A percentile compares a stretch with the other conserved stretches of the same genome.
Evolutionary conservation across 1,140 invertebrate genomes (phyloP).

Genomic region (Rhyacophila brunnea): DNA sequence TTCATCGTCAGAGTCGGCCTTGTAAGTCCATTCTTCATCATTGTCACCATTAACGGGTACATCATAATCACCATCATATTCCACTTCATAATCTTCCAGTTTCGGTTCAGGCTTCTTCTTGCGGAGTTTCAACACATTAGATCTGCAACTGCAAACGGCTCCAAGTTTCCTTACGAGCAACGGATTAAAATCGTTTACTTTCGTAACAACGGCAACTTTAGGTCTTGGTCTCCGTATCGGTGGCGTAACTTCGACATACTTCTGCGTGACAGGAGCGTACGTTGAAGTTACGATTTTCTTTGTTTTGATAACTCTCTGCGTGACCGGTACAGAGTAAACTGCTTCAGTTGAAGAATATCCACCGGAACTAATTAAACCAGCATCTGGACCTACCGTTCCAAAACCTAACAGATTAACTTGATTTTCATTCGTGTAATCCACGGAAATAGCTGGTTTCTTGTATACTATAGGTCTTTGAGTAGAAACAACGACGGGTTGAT

Average conservation of each 20-base stretch:
- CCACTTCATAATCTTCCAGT: constrained; percentile 40
- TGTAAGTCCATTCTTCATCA: constrained; percentile 38
- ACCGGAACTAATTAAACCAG: constrained; percentile 39
- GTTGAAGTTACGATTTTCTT: constrained; percentile 40
- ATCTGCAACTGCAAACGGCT: constrained; percentile 71
- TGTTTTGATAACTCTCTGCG: constrained; percentile 36
- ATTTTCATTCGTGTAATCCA: constrained; percentile 43
- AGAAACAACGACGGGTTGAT: constrained; percentile 11
- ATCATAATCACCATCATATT: constrained; percentile 39
- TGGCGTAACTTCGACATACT: constrained; percentile 43
- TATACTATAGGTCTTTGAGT: constrained; percentile 25
- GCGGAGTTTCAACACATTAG: constrained; percentile 58
- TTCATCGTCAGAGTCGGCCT: constrained; percentile 29
- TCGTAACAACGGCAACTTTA: constrained; percentile 60
- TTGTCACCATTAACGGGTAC: constrained; percentile 42
- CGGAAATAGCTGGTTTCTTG: constrained; percentile 34
- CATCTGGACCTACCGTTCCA: constrained; percentile 44
- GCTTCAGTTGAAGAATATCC: constrained; percentile 38
- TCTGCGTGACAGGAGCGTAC: constrained; percentile 42
- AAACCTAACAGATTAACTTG: constrained; percentile 44
- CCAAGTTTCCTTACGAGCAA: constrained; percentile 68
- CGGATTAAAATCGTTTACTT: constrained; percentile 67
- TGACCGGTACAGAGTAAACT: constrained; percentile 21
- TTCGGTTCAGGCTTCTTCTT: constrained; percentile 44
- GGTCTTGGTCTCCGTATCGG: constrained; percentile 45